Conservation (phyloP, 37 sponge, comb jelly and placozoan species). For the Ephydatia muelleri region DNA sequence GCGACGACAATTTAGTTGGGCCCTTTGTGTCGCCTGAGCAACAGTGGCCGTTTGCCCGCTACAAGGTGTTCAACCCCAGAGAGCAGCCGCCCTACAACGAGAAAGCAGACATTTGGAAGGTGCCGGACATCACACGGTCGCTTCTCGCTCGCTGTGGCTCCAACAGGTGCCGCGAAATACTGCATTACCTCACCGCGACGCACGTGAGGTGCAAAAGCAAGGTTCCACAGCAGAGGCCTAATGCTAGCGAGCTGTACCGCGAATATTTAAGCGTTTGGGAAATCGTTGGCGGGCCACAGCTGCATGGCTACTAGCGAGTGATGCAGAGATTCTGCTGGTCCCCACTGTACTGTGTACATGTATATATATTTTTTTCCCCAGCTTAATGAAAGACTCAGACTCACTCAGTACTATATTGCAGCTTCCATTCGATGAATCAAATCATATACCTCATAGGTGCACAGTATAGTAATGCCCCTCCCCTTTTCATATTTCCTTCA, state of each 20-base stretch:
- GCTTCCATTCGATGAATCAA: neutral
- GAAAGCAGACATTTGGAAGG: slow-evolving; percentile 59
- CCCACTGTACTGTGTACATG: too few species aligned
- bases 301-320: too few species aligned
- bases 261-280: too few species aligned
- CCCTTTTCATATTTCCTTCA: too few species aligned
- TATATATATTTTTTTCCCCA: too few species aligned
- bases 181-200: slow-evolving; percentile 16
- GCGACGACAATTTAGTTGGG: slow-evolving; percentile 20
- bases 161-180: neutral
- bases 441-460: neutral
- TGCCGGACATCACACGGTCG: slow-evolving; percentile 30
- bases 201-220: slow-evolving; percentile 42
- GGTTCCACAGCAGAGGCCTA: slow-evolving; percentile 14
- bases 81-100: slow-evolving; percentile 50
- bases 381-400: neutral
- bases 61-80: slow-evolving; percentile 40
- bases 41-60: slow-evolving; percentile 34
- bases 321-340: too few species aligned
- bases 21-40: slow-evolving; percentile 74
- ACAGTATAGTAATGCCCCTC: neutral
- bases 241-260: slow-evolving; percentile 14
- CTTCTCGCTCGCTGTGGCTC: slow-evolving; percentile 8
- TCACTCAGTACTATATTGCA: neutral
- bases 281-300: too few species aligned